A percentile compares a stretch with the other conserved stretches of the same genome.
Evolutionary conservation across 2,888 invertebrate species (phyloP).

Genomic region (Cephus pulcher): DNA sequence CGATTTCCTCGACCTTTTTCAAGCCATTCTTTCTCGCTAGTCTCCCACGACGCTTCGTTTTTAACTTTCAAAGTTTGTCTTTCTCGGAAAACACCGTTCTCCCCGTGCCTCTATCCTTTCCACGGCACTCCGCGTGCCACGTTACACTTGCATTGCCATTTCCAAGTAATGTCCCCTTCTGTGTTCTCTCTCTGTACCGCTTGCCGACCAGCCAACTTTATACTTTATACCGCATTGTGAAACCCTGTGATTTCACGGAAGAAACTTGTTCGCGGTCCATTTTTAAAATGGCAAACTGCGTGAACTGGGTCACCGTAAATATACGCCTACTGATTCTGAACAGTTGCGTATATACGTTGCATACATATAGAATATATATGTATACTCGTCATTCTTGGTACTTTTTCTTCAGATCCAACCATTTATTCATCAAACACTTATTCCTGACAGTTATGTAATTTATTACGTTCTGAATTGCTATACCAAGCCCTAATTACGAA

Average conservation of each 20-base stretch:
- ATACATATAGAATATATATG: background rate
- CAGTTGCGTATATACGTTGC: background rate
- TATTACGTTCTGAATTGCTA: background rate
- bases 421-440: background rate
- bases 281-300: background rate
- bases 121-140: background rate
- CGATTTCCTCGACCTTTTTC: conserved; percentile 11
- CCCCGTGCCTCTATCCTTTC: conserved; percentile 18
- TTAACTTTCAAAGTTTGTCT: conserved; percentile 58
- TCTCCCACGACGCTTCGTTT: conserved; percentile 32
- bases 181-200: background rate
- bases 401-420: background rate
- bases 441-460: background rate
- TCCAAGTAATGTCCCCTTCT: background rate
- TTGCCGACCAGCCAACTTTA: conserved; percentile 39
- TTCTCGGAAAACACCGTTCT: conserved; percentile 35
- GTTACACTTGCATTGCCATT: conserved; percentile 5
- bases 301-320: background rate
- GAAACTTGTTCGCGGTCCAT: conserved; percentile 25
- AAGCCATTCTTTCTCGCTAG: conserved; percentile 5
- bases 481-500: background rate
- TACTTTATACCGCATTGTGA: conserved; percentile 49
- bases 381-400: background rate
- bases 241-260: conserved; percentile 47
- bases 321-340: background rate